These are phyloP conservation scores for Macrophya alboannulata DNA, from an alignment of 2,888 invertebrate genomes.

Conservation along the genomic window DNA sequence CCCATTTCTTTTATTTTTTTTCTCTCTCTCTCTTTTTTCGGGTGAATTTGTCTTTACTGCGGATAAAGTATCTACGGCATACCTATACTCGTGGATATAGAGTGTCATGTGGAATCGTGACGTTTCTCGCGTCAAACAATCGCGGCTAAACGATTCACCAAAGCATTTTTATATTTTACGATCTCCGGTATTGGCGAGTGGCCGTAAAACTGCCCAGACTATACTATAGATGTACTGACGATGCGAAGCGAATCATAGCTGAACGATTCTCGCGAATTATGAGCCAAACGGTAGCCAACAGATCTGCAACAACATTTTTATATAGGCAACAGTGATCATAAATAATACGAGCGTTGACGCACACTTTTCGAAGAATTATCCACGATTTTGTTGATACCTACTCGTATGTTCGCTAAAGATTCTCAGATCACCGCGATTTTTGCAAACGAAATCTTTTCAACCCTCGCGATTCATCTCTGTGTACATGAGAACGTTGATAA, in stretches of 20 bases:
- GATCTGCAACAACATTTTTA: not conserved
- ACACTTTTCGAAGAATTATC: constrained; percentile 13
- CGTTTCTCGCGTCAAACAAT: not conserved
- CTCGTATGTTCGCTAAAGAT: not conserved
- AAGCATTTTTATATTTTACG: constrained; percentile 46
- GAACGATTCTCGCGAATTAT: constrained; percentile 15
- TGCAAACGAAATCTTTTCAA: not conserved
- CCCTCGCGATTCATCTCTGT: not conserved
- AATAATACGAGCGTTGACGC: constrained; percentile 30
- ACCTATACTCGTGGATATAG: too few species aligned
- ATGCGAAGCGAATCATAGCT: constrained; percentile 1
- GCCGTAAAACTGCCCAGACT: constrained; percentile 24
- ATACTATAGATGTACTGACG: not conserved
- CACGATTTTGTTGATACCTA: not conserved
- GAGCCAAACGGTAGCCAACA: constrained; percentile 14
- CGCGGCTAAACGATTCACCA: constrained; percentile 24
- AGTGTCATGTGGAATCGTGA: not conserved
- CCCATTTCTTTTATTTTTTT: too few species aligned
- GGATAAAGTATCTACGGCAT: not conserved
- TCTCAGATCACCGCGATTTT: not conserved
- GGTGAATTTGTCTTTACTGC: not conserved
- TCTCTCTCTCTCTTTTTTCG: not conserved
- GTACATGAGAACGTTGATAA: not conserved
- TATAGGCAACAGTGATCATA: not conserved
- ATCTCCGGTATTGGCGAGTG: constrained; percentile 18